Evolutionary conservation across 2,888 invertebrate genomes (phyloP), one percentile per base, ranked within the genome.

Genomic region (Scaptomyza reducta): DNA sequence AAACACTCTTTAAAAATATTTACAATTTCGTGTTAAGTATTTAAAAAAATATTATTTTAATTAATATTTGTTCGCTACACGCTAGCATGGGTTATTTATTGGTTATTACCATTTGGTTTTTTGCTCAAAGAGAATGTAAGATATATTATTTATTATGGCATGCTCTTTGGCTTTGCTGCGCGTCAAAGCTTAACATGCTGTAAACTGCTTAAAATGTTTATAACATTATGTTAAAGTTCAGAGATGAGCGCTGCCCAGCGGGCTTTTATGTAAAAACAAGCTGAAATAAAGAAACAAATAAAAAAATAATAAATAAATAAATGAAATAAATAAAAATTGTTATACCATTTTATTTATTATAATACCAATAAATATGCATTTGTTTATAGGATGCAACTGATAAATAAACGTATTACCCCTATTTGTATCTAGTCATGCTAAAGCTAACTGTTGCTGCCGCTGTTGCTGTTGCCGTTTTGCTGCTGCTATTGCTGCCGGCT

Each of bases 401-500:
- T 31, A 29, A 7, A 14, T 13, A 16, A 11, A 5, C 10, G n/a
- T 22, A 7, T 42, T 14, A 13, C 1, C 18, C 9, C 3, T 6
- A n/a, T 42, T 14, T 54, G 9, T 42, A 14, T 38, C 18, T 14
- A 41, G 29, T 11, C 33, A 13, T 18, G 33, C 42, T 59, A 44
- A 31, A 13, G 51, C 70, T 47, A 74, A 70, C 74, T 74, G 75
- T 74, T 74, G 73, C 70, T 64, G 45, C 38, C 47, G 1, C 44
- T 46, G 61, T 29, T 31, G 45, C 33, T 50, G 13, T n/a, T 53
- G 46, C 44, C 60, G 69, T 38, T 18, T 27, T 51, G 54, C 29
- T 54, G 53, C 46, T 51, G 62, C 18, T 38, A 27, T 27, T 51
- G 54, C 29, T 54, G 53, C 61, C 62, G 71, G 57, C 56, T 59